These are phyloP conservation scores for Aleiodes sp. DNA, from an alignment of 1,140 invertebrate species.

Conservation along the genomic window DNA sequence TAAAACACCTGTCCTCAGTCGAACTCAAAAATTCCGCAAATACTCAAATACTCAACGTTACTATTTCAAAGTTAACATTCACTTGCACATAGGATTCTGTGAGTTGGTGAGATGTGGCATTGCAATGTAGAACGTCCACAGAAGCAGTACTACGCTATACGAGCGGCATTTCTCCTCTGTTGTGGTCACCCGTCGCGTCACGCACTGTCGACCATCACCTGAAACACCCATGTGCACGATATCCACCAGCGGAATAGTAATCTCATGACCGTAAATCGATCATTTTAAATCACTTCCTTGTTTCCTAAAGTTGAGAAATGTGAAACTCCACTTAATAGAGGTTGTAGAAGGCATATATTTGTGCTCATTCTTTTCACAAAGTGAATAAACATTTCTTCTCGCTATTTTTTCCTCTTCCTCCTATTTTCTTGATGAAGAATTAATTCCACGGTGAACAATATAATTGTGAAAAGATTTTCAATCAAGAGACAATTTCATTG, in stretches of 20 bases:
- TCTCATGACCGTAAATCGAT: constrained; percentile 13
- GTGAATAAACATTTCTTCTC: no score
- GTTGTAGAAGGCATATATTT: background rate
- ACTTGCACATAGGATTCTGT: background rate
- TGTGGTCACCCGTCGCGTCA: constrained; percentile 55
- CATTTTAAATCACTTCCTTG: background rate
- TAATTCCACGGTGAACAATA: no score
- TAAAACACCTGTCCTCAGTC: background rate
- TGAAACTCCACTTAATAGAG: background rate
- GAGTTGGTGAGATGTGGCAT: background rate
- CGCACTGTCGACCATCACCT: constrained; percentile 50
- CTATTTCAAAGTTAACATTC: background rate
- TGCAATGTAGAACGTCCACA: constrained; percentile 48
- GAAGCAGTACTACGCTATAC: no score
- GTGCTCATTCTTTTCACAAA: no score
- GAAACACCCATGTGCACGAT: background rate
- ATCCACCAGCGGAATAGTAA: background rate
- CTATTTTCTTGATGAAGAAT: background rate
- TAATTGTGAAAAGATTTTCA: no score
- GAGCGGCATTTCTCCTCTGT: constrained; percentile 50
- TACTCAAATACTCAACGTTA: background rate
- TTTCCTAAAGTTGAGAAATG: background rate
- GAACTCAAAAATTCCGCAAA: background rate
- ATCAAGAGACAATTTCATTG: background rate
- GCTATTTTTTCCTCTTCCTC: no score